A percentile compares a stretch with the other conserved stretches of the same genome.
Conservation (phyloP, 2,888 invertebrate species). For the Temnothorax unifasciatus region DNA sequence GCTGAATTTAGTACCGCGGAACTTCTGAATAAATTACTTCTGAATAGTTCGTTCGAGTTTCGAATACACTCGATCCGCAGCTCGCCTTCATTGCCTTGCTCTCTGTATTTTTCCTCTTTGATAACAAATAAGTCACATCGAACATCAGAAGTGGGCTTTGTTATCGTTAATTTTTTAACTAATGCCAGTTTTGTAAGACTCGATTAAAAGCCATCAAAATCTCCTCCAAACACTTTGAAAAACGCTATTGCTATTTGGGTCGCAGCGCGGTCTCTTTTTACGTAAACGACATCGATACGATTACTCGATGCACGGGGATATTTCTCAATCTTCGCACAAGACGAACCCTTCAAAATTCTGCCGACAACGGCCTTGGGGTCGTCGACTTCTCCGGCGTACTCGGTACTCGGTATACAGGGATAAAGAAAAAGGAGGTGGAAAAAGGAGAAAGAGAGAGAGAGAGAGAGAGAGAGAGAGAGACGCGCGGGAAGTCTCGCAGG, state of each 20-base stretch:
- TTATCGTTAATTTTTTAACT: conserved; percentile 53
- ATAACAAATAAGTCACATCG: conserved; percentile 9
- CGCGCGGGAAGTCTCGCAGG: conserved; percentile 56
- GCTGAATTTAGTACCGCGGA: conserved; percentile 26
- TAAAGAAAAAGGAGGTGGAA: not conserved
- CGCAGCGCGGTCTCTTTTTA: conserved; percentile 12
- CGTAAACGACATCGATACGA: conserved; percentile 23
- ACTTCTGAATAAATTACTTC: conserved; percentile 47
- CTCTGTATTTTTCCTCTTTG: not conserved
- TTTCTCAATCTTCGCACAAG: conserved; percentile 54
- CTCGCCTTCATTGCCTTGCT: conserved; percentile 13
- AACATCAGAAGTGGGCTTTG: conserved; percentile 55
- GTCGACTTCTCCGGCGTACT: conserved; percentile 52
- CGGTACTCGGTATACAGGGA: not conserved
- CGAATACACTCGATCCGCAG: conserved; percentile 18
- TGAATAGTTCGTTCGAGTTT: conserved; percentile 45
- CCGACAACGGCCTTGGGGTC: conserved; percentile 61
- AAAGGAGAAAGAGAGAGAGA: not conserved
- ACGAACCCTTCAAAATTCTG: conserved; percentile 71
- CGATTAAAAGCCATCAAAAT: conserved; percentile 8
- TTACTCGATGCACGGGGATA: conserved; percentile 20
- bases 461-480: conserved; percentile 18
- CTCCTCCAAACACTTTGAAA: not conserved
- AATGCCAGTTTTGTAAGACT: conserved; percentile 12
- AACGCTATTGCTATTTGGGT: conserved; percentile 20